phyloP scores from a whole-genome alignment of 2,888 invertebrate genomes.

The Melieria picta region DNA sequence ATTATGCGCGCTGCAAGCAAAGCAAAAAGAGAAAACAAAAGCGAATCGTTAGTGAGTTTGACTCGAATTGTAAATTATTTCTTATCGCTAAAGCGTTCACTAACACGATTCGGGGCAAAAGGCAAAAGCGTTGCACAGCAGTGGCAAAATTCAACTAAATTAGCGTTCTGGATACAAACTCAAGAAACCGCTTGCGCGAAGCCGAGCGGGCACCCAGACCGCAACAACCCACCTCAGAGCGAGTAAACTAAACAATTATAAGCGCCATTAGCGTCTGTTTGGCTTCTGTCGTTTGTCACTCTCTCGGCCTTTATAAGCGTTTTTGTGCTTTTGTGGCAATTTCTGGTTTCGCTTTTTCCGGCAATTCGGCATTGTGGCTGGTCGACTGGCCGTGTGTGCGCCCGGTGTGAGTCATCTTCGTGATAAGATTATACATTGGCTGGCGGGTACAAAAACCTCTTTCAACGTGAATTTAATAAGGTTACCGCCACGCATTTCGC shows the following conservation, averaged over 20 bases:
- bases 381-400: neutral
- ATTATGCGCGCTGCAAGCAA: slow-evolving; percentile 66
- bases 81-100: slow-evolving; percentile 11
- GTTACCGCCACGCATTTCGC: too few relatives aligned
- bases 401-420: slow-evolving; percentile 27
- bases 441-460: slow-evolving; percentile 1
- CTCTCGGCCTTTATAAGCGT: slow-evolving; percentile 17
- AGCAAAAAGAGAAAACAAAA: slow-evolving; percentile 21
- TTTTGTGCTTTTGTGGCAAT: slow-evolving; percentile 33
- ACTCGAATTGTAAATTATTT: neutral
- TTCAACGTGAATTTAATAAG: neutral
- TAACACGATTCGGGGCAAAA: slow-evolving; percentile 20
- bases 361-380: neutral
- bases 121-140: slow-evolving; percentile 41
- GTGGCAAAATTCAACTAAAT: slow-evolving; percentile 44
- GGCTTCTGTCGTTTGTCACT: slow-evolving; percentile 1
- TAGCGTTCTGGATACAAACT: slow-evolving; percentile 16
- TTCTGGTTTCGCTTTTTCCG: slow-evolving; percentile 17
- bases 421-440: slow-evolving; percentile 26
- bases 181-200: too few relatives aligned
- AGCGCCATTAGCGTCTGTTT: too few relatives aligned
- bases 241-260: too few relatives aligned
- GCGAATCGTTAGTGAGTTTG: slow-evolving; percentile 24
- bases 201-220: too few relatives aligned
- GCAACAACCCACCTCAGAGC: too few relatives aligned